Base-by-base conservation (phyloP, 2,888 invertebrate species). In the Acronicta alni region DNA sequence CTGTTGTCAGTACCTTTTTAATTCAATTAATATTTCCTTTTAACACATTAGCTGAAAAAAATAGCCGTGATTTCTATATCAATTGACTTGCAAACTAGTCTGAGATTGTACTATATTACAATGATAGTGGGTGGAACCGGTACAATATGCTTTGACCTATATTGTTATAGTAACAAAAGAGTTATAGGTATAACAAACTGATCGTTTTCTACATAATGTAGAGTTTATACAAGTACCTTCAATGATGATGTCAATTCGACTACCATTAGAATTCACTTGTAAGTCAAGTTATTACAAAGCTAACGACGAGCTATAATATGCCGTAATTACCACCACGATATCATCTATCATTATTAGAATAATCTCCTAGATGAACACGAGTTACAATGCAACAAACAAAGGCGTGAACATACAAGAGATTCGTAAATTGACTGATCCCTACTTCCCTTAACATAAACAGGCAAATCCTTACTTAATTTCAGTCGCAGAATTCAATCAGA, bases 401-500 rank as follows among this genome's bases (percentile, higher is more conserved):
- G 84, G 88, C 88, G 85, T 68, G 83, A 88, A 88, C 84, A 84
- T 82, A 85, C 85, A 84, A 82, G 80, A 80, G 82, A 82, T 83
- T 86, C 86, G 84, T 84, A 89, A 91, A 92, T 89, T 89, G 89
- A 88, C 91, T 90, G 91, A 92, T 92, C 92, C 90, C 83, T 88
- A 82, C 84, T 87, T 84, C 87, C 91, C 90, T 88, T 85, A 89
- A 89, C 90, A 89, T 88, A 92, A 93, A 93, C 94, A 93, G 85
- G 82, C 88, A 93, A 93, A 94, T 94, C 94, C 94, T 93, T 93
- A 93, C 93, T 93, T 93, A 93, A 93, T 94, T 93, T 94, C 92
- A 93, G 90, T 91, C 87, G 84, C 90, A 91, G 93, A 92, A 94
- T 93, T 93, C 94, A 93, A 94, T 93, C 94, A 93, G 88, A 91